Conservation (phyloP, 2,888 invertebrate genomes). For the Sminthurinus aureus region DNA sequence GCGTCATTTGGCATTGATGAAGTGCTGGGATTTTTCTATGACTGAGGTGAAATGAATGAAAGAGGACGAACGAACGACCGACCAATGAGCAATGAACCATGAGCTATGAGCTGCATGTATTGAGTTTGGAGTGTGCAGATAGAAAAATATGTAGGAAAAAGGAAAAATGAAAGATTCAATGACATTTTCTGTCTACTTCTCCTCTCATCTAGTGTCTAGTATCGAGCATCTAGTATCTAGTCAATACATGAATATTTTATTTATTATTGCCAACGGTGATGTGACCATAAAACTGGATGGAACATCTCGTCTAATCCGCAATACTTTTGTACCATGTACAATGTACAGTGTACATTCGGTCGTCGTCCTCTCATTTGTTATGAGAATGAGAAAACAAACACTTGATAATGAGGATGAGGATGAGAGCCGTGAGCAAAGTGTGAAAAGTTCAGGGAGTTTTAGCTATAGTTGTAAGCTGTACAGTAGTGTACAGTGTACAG, state of each 20-base stretch:
- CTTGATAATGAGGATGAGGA: not conserved
- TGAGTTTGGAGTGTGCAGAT: not conserved
- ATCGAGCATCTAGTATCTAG: too few species aligned
- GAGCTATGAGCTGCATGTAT: too few species aligned
- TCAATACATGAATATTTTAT: not conserved
- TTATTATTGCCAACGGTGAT: too few species aligned
- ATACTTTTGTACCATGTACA: too few species aligned
- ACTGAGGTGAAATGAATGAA: constrained; percentile 6
- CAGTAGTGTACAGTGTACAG: too few species aligned
- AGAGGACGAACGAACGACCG: not conserved
- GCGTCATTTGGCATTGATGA: constrained; percentile 15
- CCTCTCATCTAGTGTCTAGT: not conserved
- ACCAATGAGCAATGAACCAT: too few species aligned
- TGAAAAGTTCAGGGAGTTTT: not conserved
- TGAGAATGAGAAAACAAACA: not conserved
- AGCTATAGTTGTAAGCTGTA: not conserved
- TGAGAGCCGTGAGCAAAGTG: not conserved
- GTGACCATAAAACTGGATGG: too few species aligned
- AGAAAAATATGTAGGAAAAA: not conserved
- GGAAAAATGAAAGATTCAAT: not conserved
- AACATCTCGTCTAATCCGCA: too few species aligned
- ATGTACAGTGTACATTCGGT: too few species aligned
- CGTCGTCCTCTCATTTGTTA: not conserved
- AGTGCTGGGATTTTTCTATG: not conserved
- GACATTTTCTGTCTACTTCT: too few species aligned